phyloP scores from a whole-genome alignment of 2,113 vertebrate genomes.

The Sigmodon hispidus region DNA sequence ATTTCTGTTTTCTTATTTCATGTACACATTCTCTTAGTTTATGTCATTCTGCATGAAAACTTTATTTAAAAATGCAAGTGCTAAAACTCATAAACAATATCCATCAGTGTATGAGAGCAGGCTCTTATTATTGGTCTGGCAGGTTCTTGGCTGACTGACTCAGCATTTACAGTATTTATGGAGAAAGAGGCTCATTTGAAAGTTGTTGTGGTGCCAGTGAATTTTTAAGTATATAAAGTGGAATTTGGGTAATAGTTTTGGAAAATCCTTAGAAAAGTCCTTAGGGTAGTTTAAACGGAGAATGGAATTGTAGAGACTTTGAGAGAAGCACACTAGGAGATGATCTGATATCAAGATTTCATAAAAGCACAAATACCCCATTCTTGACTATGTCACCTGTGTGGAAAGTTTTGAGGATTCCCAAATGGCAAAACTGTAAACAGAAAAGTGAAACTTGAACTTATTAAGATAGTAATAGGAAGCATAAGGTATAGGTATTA shows the following conservation, averaged over 20 bases:
- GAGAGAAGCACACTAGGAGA: not conserved
- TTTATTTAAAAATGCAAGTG: conserved; percentile 31
- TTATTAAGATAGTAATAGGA: conserved; percentile 26
- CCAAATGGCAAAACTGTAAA: not conserved
- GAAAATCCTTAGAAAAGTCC: conserved; percentile 50
- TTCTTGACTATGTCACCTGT: conserved; percentile 19
- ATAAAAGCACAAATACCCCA: not conserved
- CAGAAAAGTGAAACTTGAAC: not conserved
- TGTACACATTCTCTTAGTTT: not conserved
- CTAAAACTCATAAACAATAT: conserved; percentile 39
- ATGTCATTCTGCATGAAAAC: conserved; percentile 1
- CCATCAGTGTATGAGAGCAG: conserved; percentile 12
- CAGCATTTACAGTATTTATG: conserved; percentile 78
- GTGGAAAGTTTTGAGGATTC: not conserved
- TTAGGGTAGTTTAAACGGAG: conserved; percentile 61
- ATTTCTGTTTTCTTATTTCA: conserved; percentile 14
- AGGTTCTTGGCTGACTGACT: conserved; percentile 83
- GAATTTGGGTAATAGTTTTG: conserved; percentile 58
- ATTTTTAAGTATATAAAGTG: conserved; percentile 70
- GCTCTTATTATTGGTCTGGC: conserved; percentile 78
- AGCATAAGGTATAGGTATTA: not conserved
- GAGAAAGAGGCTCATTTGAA: conserved; percentile 72
- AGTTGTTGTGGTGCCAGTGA: conserved; percentile 77
- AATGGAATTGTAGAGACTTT: conserved; percentile 4
- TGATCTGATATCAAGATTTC: not conserved